Conservation (phyloP, 2,888 invertebrate genomes). For the Eristalinus sepulchralis region DNA sequence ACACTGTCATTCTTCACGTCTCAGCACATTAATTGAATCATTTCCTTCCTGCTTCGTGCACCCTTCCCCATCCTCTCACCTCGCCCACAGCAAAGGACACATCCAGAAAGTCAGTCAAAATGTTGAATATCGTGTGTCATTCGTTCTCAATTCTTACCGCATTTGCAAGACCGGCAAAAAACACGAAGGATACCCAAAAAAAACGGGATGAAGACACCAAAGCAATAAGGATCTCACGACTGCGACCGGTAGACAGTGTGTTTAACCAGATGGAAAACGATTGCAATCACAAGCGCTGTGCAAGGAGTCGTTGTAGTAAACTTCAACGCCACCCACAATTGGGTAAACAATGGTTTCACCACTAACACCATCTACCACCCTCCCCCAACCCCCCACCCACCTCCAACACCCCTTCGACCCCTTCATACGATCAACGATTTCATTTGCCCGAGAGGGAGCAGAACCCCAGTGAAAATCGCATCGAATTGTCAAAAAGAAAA, state of each 20-base stretch:
- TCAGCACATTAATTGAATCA: constrained; percentile 62
- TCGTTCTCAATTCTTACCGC: constrained; percentile 55
- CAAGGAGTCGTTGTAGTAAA: constrained; percentile 45
- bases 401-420: background rate
- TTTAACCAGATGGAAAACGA: constrained; percentile 55
- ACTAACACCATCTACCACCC: background rate
- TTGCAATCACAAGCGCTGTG: constrained; percentile 24
- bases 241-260: constrained; percentile 15
- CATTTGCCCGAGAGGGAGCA: background rate
- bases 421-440: background rate
- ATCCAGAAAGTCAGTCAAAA: constrained; percentile 18
- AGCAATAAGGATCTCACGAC: background rate
- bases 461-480: constrained; percentile 31
- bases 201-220: background rate
- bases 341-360: constrained; percentile 58
- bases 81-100: background rate
- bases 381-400: no score
- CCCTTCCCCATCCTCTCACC: background rate
- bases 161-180: constrained; percentile 13
- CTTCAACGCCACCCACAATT: constrained; percentile 55
- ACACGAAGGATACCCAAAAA: background rate
- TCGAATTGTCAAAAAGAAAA: constrained; percentile 51
- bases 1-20: constrained; percentile 25
- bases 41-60: constrained; percentile 3
- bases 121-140: constrained; percentile 43